These are phyloP conservation scores for Tridacna gigas DNA, from an alignment of 2,888 invertebrate genomes.

Conservation along the genomic window DNA sequence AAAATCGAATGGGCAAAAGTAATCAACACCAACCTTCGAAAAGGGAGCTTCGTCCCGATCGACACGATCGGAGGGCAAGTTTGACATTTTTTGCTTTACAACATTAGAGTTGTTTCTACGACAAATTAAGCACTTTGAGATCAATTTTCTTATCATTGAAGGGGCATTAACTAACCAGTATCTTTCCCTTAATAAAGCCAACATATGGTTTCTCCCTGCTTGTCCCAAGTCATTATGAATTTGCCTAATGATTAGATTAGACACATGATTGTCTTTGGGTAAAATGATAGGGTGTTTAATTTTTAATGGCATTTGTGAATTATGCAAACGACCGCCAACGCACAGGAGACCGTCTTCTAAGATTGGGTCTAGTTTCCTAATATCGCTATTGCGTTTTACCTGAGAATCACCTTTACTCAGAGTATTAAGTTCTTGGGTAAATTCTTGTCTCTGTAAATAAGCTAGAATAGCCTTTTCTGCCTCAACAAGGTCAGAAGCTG, in stretches of 20 bases:
- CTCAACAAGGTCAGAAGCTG: too few species aligned
- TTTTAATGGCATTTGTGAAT: neutral
- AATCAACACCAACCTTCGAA: too few species aligned
- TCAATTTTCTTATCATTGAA: neutral
- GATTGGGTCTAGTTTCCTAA: neutral
- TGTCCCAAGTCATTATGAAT: constrained; percentile 40
- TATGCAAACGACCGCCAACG: neutral
- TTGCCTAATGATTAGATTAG: constrained; percentile 33
- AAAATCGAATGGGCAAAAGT: too few species aligned
- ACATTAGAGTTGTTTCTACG: too few species aligned
- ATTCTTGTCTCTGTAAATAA: too few species aligned
- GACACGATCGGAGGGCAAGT: too few species aligned
- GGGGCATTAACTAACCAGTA: neutral
- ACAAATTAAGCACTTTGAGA: too few species aligned
- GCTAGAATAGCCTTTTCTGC: too few species aligned
- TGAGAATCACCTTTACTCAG: too few species aligned
- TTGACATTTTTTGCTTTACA: too few species aligned
- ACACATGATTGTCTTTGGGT: constrained; percentile 43
- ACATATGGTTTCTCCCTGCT: constrained; percentile 24
- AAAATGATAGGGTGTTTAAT: constrained; percentile 41
- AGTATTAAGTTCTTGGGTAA: too few species aligned
- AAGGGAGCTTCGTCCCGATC: too few species aligned
- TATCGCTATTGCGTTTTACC: neutral
- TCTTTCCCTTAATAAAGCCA: neutral
- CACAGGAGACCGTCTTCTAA: neutral